Evolutionary conservation across 1,140 invertebrate genomes (phyloP).

Genomic region (Chelonus insularis): DNA sequence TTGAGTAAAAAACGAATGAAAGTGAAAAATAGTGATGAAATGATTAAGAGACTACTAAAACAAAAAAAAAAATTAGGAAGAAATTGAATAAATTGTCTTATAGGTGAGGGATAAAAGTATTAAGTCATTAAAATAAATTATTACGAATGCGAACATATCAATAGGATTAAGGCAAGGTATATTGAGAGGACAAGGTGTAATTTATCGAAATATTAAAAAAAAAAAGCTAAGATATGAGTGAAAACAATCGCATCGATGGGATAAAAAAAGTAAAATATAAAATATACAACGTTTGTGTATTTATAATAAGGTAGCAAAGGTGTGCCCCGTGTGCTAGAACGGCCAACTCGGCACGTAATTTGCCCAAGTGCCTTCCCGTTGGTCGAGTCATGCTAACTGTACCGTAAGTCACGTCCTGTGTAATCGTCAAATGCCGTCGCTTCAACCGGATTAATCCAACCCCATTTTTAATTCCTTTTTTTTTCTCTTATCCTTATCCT

Average conservation of each 20-base stretch:
- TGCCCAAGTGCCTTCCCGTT: constrained; percentile 60
- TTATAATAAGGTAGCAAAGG: constrained; percentile 32
- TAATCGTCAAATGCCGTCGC: constrained; percentile 28
- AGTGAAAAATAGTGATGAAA: constrained; percentile 22
- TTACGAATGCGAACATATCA: constrained; percentile 23
- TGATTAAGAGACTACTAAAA: neutral
- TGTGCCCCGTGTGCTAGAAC: constrained; percentile 51
- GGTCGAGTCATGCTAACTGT: constrained; percentile 54
- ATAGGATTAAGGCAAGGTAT: constrained; percentile 20
- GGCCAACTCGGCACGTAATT: constrained; percentile 59
- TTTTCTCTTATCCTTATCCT: neutral
- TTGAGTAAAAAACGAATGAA: constrained; percentile 47
- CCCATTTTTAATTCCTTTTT: constrained; percentile 21
- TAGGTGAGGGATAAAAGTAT: constrained; percentile 42
- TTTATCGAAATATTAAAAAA: neutral
- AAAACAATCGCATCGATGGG: neutral
- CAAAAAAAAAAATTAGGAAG: neutral
- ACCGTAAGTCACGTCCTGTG: constrained; percentile 43
- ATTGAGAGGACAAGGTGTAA: neutral
- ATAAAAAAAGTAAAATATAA: constrained; percentile 17
- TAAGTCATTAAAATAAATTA: constrained; percentile 9
- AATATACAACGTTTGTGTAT: constrained; percentile 24
- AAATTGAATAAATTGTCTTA: constrained; percentile 18
- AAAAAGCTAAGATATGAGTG: too few species aligned
- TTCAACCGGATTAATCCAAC: constrained; percentile 23